Conservation (phyloP, 1,140 invertebrate species). For the Papilio polytes region DNA sequence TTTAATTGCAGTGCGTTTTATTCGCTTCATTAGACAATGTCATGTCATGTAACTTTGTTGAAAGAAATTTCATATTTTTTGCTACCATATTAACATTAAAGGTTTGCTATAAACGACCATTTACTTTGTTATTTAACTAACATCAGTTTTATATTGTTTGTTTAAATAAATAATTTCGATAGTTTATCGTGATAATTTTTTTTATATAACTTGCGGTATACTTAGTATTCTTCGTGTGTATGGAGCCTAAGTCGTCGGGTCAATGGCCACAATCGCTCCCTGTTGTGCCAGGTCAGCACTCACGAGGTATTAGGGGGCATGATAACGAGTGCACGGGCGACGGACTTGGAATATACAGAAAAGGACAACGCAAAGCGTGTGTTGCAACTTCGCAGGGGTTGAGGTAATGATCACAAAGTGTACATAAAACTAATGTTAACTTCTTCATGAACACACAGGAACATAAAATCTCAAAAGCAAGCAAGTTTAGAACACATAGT, state of each 20-base stretch:
- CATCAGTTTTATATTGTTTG: neutral
- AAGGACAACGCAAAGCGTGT: too few species aligned
- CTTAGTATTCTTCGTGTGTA: neutral
- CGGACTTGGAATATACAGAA: too few species aligned
- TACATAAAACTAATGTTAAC: too few species aligned
- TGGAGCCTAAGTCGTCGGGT: constrained; percentile 8
- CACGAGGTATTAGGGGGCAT: constrained; percentile 15
- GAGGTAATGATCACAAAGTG: too few species aligned
- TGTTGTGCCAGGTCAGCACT: constrained; percentile 33
- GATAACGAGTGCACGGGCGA: constrained; percentile 15
- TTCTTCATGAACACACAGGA: too few species aligned
- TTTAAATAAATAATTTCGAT: neutral
- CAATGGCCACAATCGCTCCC: constrained; percentile 25
- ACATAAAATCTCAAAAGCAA: too few species aligned
- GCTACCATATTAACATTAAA: constrained; percentile 17
- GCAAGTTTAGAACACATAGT: too few species aligned
- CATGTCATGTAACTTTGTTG: neutral
- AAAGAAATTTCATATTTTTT: constrained; percentile 17
- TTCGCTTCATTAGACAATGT: neutral
- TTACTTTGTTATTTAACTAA: neutral
- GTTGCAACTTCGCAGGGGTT: too few species aligned
- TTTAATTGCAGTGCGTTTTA: neutral
- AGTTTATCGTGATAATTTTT: neutral
- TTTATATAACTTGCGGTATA: neutral
- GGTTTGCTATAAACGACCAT: neutral